Percentiles rank a stretch among this genome's conserved stretches.
These are phyloP conservation scores for Acridotheres tristis DNA, from an alignment of 2,797 vertebrate genomes.

Conservation along the genomic window DNA sequence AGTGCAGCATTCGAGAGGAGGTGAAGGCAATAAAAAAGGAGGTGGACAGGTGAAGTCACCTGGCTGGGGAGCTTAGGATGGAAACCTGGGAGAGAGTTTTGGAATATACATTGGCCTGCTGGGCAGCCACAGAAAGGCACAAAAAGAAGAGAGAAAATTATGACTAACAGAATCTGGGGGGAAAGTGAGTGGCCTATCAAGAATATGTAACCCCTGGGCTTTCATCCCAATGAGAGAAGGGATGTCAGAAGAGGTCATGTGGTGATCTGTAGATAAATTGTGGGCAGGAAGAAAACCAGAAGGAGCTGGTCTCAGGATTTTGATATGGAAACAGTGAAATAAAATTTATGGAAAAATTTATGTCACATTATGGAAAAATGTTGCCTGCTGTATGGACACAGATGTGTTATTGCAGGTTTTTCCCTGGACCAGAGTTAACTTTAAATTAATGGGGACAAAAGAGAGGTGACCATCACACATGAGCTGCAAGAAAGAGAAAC, in stretches of 20 bases:
- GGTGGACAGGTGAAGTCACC: background rate
- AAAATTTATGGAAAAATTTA: background rate
- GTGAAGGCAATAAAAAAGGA: background rate
- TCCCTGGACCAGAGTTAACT: background rate
- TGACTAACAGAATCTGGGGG: too few relatives aligned
- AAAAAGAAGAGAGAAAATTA: background rate
- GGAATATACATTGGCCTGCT: background rate
- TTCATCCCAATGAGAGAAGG: background rate
- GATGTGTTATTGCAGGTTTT: background rate
- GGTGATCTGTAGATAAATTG: background rate
- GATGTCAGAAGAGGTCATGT: background rate
- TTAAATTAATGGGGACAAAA: background rate
- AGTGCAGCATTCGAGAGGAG: background rate
- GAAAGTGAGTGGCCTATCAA: background rate
- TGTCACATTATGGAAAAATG: background rate
- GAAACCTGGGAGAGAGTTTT: background rate
- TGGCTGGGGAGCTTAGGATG: background rate
- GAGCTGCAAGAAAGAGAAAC: background rate
- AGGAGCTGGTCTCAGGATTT: background rate
- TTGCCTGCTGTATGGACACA: background rate
- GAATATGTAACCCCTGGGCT: background rate
- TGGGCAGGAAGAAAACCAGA: background rate
- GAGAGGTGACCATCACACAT: accelerated
- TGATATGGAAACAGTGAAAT: background rate
- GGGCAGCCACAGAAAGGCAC: background rate